Conservation (phyloP, 2,113 vertebrate genomes). For the Ptilorrhoa leucosticta region DNA sequence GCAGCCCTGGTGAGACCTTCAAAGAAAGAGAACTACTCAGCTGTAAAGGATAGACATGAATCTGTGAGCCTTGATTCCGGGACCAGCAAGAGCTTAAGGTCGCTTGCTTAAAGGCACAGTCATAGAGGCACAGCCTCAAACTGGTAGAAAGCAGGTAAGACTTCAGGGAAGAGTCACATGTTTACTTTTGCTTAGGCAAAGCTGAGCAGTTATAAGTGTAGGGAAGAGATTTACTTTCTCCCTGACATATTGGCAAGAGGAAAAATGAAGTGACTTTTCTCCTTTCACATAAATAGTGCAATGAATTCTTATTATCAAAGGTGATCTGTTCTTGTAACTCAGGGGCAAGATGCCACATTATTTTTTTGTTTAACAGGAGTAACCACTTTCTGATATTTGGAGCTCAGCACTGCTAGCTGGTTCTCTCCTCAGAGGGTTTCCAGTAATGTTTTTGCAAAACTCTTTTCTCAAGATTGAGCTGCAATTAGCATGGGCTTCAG, state of each 20-base stretch:
- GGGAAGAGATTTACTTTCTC: not conserved
- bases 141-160: not conserved
- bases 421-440: not conserved
- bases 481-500: conserved; percentile 28
- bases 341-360: not conserved
- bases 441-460: not conserved
- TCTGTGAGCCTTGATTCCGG: not conserved
- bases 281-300: not conserved
- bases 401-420: not conserved
- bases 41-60: not conserved
- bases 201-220: not conserved
- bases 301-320: not conserved
- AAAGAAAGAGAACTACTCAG: not conserved
- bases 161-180: fast-evolving
- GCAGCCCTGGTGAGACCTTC: not conserved
- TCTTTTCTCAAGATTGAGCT: not conserved
- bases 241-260: not conserved
- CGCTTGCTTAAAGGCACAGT: not conserved
- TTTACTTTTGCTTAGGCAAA: not conserved
- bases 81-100: not conserved
- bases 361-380: not conserved
- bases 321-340: not conserved
- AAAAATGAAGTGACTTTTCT: not conserved
- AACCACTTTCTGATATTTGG: not conserved
- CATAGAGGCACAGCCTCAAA: not conserved